Base-by-base conservation (phyloP, 2,113 vertebrate genomes). In the Coregonus clupeaformis region DNA sequence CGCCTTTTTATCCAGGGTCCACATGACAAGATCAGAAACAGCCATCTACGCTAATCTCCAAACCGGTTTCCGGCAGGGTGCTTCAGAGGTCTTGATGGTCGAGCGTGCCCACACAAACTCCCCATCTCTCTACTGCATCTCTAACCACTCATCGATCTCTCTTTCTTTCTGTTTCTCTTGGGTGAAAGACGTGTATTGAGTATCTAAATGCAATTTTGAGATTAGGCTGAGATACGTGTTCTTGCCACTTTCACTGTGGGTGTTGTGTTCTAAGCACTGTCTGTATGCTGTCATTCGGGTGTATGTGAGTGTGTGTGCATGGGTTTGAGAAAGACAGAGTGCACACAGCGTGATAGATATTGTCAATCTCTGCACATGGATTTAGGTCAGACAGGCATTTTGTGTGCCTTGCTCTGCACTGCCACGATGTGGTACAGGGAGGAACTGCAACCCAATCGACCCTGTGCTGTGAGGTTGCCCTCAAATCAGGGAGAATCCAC, bases 391-490 rank as follows among this genome's bases (percentile, higher is more conserved):
- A 12, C 11, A 42, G 60, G 18, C 20, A 20, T 52, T 52, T 60
- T 1, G 36, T 18, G 0, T 0, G 0, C 6, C 76, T 27, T 84
- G 66, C 84, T 86, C 78, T 68, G 63, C 77, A 65, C 68, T 72
- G 85, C 60, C 82, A 79, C 67, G 85, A 36, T 79, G 77, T 74
- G 87, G 83, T 32, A 63, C 59, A 14, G 0, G 11, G n/a, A 1
- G 6, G 72, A 2, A 82, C 32, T 82, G 72, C 71, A 80, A 18
- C 5, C 13, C 9, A 4, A 24, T 25, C 9, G 7, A 62, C 9
- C 9, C 36, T 12, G 36, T 42, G 36, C 36, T 12, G 36, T 42
- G 36, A 42, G 36, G 36, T 42, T 42, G 2, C 36, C 36, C 36
- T 42, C 36, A 42, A 42, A 42, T 42, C 36, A 42, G 36, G 36